Evolutionary conservation across 2,888 invertebrate species (phyloP).

Genomic region (Eupithecia pulchellata): DNA sequence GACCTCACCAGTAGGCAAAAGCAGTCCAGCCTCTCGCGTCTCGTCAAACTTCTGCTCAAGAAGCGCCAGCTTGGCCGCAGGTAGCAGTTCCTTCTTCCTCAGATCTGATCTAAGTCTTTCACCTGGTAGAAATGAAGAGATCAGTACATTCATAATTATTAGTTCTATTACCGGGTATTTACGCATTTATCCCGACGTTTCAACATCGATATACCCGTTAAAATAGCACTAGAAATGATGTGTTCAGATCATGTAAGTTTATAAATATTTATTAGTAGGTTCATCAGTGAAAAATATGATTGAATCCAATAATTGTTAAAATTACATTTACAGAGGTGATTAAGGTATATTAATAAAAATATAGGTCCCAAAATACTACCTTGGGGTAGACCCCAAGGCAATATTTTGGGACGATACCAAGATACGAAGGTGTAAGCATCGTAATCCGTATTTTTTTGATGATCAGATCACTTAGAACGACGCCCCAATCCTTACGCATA

Average conservation of each 20-base stretch:
- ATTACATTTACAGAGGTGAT: neutral
- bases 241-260: too few species aligned
- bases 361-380: neutral
- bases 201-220: too few species aligned
- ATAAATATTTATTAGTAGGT: too few species aligned
- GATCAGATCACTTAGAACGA: neutral
- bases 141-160: too few species aligned
- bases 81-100: constrained; percentile 91
- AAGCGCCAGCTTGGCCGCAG: constrained; percentile 88
- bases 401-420: too few species aligned
- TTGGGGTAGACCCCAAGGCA: too few species aligned
- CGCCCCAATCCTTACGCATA: neutral
- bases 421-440: too few species aligned
- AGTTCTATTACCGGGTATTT: too few species aligned
- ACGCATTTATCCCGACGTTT: too few species aligned
- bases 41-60: constrained; percentile 95
- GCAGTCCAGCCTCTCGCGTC: constrained; percentile 90
- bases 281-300: too few species aligned
- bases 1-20: constrained; percentile 86
- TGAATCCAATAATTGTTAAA: neutral
- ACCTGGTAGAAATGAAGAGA: constrained; percentile 67
- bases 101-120: constrained; percentile 94
- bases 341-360: neutral
- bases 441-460: neutral
- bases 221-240: too few species aligned